These are phyloP conservation scores for Cinclus cinclus DNA, from an alignment of 2,113 vertebrate genomes.

Conservation along the genomic window DNA sequence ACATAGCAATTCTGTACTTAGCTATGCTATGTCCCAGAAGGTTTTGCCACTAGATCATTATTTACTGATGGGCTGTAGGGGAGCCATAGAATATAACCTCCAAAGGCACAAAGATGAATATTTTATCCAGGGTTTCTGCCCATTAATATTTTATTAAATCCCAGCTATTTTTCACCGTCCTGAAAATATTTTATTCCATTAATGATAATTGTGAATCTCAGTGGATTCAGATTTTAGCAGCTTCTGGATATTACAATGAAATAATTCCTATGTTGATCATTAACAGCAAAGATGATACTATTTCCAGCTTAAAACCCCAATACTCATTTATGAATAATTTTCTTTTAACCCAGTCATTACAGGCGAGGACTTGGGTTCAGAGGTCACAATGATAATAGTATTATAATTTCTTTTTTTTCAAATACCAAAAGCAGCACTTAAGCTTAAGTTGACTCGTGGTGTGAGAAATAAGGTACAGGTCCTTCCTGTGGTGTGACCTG, in stretches of 20 bases:
- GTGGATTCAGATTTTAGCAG: constrained; percentile 4
- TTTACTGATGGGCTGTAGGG: constrained; percentile 58
- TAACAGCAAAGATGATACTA: background rate
- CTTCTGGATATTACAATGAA: background rate
- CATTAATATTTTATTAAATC: constrained; percentile 62
- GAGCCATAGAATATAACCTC: constrained; percentile 32
- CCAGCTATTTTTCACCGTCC: background rate
- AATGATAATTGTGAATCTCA: constrained; percentile 48
- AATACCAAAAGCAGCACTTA: background rate
- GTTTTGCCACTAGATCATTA: constrained; percentile 61
- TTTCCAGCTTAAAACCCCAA: background rate
- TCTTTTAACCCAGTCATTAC: background rate
- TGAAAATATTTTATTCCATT: constrained; percentile 35
- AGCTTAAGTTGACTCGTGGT: background rate
- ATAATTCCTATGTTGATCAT: background rate
- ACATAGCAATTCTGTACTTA: background rate
- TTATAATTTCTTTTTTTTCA: background rate
- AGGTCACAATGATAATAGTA: background rate
- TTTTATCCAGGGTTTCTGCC: constrained; percentile 45
- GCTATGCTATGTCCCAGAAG: constrained; percentile 10
- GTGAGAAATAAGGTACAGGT: background rate
- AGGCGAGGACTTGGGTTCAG: background rate
- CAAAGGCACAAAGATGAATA: constrained; percentile 54
- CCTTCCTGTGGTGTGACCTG: background rate
- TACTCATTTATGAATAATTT: background rate